Evolutionary conservation across 2,113 vertebrate species (phyloP), one percentile per base, ranked within the genome.

Genomic region (Heteronetta atricapilla): DNA sequence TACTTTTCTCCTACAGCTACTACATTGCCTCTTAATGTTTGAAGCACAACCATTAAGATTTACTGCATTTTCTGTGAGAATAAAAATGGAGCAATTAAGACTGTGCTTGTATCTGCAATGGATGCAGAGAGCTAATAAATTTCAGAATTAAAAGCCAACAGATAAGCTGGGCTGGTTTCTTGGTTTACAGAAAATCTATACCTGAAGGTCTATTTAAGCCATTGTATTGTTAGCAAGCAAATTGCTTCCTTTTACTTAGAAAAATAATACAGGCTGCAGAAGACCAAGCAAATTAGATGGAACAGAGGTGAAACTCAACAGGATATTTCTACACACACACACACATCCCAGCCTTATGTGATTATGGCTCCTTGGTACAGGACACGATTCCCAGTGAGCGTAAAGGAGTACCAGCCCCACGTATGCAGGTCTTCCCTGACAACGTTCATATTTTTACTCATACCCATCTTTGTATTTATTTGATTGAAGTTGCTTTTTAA

Each of bases 61-160:
- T 98, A 98, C 94, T 93, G n/a, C 95, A 93, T 96, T 97, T 97
- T 94, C 96, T 74, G 73, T 90, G 88, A 97, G 94, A 97, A 96
- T 97, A 97, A 98, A 98, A 97, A 98, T 89, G 95, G 93, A 98
- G 97, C 97, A 98, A 98, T 98, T 98, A 98, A 97, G 95, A 96
- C 88, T 79, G 60, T 93, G 96, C 86, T 96, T 97, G 95, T 97
- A 97, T 96, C 94, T 96, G 85, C 97, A 97, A 94, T 88, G 82
- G 93, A 94, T 90, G 60, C 52, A 56, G 93, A 97, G 86, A 97
- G 75, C 96, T 96, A 96, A 97, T 98, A 97, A 97, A 98, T 98
- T 97, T 95, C 70, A 95, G 86, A 97, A 98, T 97, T 98, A 98
- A 98, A 97, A 97, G 90, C 91, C 89, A 97, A 94, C 73, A 96